Evolutionary conservation across 2,797 vertebrate genomes (phyloP).

Genomic region (Chrysolophus pictus): DNA sequence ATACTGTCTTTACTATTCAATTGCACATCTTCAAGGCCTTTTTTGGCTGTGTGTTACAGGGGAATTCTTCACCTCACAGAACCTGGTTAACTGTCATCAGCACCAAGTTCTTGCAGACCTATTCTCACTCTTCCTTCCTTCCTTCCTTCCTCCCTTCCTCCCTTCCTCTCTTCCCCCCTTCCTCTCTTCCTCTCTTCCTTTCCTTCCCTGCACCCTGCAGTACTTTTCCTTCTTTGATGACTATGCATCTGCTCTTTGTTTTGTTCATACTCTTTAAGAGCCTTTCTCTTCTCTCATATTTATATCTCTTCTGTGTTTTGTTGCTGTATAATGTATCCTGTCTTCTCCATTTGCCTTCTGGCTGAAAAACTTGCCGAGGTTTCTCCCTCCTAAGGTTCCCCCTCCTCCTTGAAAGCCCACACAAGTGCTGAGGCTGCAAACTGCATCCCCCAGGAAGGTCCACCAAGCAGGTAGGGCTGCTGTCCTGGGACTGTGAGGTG

Average conservation of each 20-base stretch:
- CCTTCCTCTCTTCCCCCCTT: not conserved
- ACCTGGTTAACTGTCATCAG: not conserved
- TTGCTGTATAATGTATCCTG: not conserved
- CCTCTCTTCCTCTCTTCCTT: not conserved
- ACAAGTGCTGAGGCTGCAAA: conserved; percentile 36
- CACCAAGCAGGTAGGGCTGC: not conserved
- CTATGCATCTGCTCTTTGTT: not conserved
- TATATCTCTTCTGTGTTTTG: not conserved
- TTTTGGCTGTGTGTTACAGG: not conserved
- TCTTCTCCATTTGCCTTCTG: conserved; percentile 6
- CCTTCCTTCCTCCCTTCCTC: not conserved
- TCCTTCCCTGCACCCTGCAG: not conserved
- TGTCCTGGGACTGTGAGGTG: conserved; percentile 39
- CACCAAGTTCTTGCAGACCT: not conserved
- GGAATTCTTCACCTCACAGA: not conserved
- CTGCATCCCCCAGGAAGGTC: not conserved
- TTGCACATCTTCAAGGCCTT: not conserved
- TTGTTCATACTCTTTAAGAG: not conserved
- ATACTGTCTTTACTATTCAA: not conserved
- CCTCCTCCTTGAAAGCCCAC: conserved; percentile 7
- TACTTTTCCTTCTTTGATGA: not conserved
- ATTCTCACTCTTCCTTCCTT: not conserved
- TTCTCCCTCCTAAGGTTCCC: not conserved
- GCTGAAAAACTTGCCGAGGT: not conserved
- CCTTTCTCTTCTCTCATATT: not conserved